Evolutionary conservation across 2,888 invertebrate genomes (phyloP), one percentile per base, ranked within the genome.

Genomic region (Heliconius erato): DNA sequence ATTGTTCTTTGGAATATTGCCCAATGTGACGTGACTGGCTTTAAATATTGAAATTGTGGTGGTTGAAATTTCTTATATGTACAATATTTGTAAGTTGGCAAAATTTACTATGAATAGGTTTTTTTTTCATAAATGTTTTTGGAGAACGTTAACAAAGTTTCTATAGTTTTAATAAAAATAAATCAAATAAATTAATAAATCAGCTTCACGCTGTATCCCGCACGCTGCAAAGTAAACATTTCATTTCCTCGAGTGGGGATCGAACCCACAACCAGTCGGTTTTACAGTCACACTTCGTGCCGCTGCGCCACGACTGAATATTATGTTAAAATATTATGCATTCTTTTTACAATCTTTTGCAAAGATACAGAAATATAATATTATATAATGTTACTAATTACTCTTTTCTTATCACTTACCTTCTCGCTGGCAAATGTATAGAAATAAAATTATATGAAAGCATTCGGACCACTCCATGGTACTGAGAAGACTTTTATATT

Each of bases 1-100:
- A 83, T 72, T 82, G 68, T 76, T 80, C 77, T 72, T 81, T 74
- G 35, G 82, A 80, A 84, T 81, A 80, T 81, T 85, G 79, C 68
- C 80, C 82, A 40, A 71, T 80, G 83, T 82, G 63, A 74, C 80
- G 26, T 80, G 72, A 72, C 79, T 54, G 68, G 49, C 32, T 40
- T 63, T 63, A 63, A 76, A 71, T 71, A 71, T 71, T n/a, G 1
- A n/a, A 44, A 71, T 71, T 71, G 14, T 71, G 19, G n/a, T 71
- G n/a, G n/a, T n/a, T 40, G 40, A 40, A 71, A 71, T n/a, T 23
- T 71, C 44, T 71, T 26, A 44, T 14, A 44, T 71, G 40, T 12
- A 32, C 28, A 16, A 32, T 4, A 40, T 71, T 71, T 44, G 6
- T 2, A 44, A 26, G 6, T n/a, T 23, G n/a, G 12, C 23, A 40